These are phyloP conservation scores for Drosophila baimaii DNA, from an alignment of 1,140 invertebrate species.

Conservation along the genomic window DNA sequence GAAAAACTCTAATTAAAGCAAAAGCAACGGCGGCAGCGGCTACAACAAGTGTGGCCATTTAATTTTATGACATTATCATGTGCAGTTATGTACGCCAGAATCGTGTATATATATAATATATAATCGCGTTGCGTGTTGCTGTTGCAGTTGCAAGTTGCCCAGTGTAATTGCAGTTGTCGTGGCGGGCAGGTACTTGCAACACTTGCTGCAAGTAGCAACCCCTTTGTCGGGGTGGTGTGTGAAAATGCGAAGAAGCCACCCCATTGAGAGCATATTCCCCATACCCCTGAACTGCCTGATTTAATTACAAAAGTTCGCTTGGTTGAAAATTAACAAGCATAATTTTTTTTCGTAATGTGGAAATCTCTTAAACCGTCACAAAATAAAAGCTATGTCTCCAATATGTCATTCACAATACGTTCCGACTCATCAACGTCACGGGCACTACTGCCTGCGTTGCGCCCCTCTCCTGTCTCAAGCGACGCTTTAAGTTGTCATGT, in stretches of 20 bases:
- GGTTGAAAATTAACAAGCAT: constrained; percentile 44
- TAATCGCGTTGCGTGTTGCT: constrained; percentile 59
- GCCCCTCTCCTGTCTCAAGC: constrained; percentile 40
- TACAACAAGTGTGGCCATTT: constrained; percentile 76
- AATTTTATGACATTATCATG: constrained; percentile 83
- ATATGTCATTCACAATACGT: constrained; percentile 75
- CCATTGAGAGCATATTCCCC: not conserved
- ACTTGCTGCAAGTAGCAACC: constrained; percentile 31
- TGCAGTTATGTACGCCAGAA: constrained; percentile 66
- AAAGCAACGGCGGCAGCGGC: constrained; percentile 37
- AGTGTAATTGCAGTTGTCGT: constrained; percentile 62
- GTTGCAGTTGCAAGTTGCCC: constrained; percentile 35
- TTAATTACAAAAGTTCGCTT: constrained; percentile 32
- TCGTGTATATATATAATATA: constrained; percentile 30
- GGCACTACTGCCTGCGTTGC: constrained; percentile 11
- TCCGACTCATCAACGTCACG: constrained; percentile 73
- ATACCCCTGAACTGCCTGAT: constrained; percentile 5
- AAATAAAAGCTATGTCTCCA: constrained; percentile 39
- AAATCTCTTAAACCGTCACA: constrained; percentile 21
- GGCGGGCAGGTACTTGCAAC: constrained; percentile 27
- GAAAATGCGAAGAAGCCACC: constrained; percentile 4
- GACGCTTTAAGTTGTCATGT: constrained; percentile 79
- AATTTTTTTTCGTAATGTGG: constrained; percentile 58
- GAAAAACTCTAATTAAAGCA: constrained; percentile 80
- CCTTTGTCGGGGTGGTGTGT: constrained; percentile 14